A percentile compares a stretch with the other conserved stretches of the same genome.
These are phyloP conservation scores for Tichodroma muraria DNA, from an alignment of 2,113 vertebrate genomes.

Conservation along the genomic window DNA sequence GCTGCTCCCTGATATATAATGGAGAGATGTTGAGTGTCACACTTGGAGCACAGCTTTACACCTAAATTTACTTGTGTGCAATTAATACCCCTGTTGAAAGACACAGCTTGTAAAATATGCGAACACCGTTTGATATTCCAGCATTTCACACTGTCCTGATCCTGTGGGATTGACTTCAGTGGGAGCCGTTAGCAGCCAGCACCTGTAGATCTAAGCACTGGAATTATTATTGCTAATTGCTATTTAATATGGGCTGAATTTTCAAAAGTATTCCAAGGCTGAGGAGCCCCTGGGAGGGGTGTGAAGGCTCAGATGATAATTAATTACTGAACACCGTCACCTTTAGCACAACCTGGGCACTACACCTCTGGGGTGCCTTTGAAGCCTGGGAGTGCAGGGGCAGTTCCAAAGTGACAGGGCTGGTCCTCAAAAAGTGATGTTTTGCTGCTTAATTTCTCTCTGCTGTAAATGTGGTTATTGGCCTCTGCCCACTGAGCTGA, in stretches of 20 bases:
- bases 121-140: neutral
- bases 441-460: neutral
- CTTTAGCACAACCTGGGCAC: neutral
- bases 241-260: neutral
- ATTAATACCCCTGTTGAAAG: slow-evolving; percentile 36
- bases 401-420: neutral
- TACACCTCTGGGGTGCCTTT: neutral
- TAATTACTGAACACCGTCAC: neutral
- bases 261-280: neutral
- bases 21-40: neutral
- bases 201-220: slow-evolving; percentile 36
- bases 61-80: neutral
- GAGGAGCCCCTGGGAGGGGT: neutral
- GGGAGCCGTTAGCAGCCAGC: neutral
- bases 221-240: slow-evolving; percentile 14
- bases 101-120: neutral
- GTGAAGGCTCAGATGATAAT: neutral
- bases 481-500: neutral
- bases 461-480: neutral
- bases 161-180: slow-evolving; percentile 8
- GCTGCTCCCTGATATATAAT: neutral
- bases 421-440: neutral
- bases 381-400: neutral
- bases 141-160: neutral
- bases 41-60: neutral